phyloP scores from a whole-genome alignment of 2,888 invertebrate genomes.

The Stenolophus ochropezus region DNA sequence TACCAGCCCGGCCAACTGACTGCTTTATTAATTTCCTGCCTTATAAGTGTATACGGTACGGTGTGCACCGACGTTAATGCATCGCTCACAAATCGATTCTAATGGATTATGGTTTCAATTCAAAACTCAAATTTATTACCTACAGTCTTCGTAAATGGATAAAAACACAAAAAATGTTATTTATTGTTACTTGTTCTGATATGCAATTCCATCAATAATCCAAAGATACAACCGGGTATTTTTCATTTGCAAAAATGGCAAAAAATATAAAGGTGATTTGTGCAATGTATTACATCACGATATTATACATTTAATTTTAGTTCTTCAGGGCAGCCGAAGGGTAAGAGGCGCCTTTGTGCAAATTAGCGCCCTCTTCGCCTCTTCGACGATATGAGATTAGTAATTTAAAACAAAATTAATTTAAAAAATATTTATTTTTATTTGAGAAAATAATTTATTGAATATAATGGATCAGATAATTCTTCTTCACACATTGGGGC shows the following conservation, averaged over 20 bases:
- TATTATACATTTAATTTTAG: no score
- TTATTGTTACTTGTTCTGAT: background rate
- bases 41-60: conserved; percentile 8
- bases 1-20: background rate
- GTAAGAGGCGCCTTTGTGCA: no score
- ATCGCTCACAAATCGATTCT: background rate
- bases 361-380: no score
- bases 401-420: no score
- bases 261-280: background rate
- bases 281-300: background rate
- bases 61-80: conserved; percentile 2
- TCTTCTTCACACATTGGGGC: no score
- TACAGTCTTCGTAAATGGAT: background rate
- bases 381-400: no score
- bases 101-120: conserved; percentile 9
- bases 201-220: background rate
- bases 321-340: no score
- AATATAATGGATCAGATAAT: no score
- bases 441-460: no score
- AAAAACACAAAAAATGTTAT: background rate
- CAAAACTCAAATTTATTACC: conserved; percentile 23
- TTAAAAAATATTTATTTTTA: no score
- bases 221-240: background rate
- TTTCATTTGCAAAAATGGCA: background rate
- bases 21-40: conserved; percentile 28